Base-by-base conservation (phyloP, 1,140 invertebrate genomes). In the Thaumatotibia leucotreta region DNA sequence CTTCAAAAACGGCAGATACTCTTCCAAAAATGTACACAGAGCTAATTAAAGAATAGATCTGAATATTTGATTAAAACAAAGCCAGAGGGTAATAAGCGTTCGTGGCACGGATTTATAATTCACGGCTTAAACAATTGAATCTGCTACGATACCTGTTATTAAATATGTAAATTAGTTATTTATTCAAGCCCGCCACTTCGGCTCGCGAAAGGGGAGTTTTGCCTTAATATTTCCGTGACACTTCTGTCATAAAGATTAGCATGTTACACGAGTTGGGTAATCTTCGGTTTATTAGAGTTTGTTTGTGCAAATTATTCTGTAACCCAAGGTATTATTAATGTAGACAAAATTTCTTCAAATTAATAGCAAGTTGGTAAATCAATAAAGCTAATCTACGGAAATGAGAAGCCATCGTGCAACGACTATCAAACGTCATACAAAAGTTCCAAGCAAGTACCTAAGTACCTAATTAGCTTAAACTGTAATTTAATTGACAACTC, bases 101-200 rank as follows among this genome's bases (percentile, higher is more conserved):
- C 70, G 77, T 70, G 70, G 67, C 63, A 64, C 63, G 70, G 78
- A 75, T 86, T 86, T 83, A 86, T 86, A 84, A 86, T 86, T 86
- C 81, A 83, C 74, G 75, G 75, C 77, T 77, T 77, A 65, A 74
- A 80, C 84, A 86, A 84, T 86, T 83, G 82, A 80, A 84, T 84
- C 76, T 74, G 79, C 50, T 52, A 73, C 78, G 81, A 82, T 86
- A 86, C 82, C 84, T 84, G 82, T 82, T 77, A 86, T 86, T 86
- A 86, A 83, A 83, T 82, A 86, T 86, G 84, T 70, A 84, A 84
- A 86, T 86, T 79, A 84, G 84, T 86, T 86, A 86, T 86, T 84
- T 86, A 86, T 86, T 84, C 84, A 84, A 80, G 74, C 62, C 29
- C 50, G 66, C 70, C 72, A 77, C 78, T 82, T 77, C 69, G 10